A percentile compares a stretch with the other conserved stretches of the same genome.
These are phyloP conservation scores for Gobius niger DNA, from an alignment of 2,113 vertebrate genomes.

Conservation along the genomic window DNA sequence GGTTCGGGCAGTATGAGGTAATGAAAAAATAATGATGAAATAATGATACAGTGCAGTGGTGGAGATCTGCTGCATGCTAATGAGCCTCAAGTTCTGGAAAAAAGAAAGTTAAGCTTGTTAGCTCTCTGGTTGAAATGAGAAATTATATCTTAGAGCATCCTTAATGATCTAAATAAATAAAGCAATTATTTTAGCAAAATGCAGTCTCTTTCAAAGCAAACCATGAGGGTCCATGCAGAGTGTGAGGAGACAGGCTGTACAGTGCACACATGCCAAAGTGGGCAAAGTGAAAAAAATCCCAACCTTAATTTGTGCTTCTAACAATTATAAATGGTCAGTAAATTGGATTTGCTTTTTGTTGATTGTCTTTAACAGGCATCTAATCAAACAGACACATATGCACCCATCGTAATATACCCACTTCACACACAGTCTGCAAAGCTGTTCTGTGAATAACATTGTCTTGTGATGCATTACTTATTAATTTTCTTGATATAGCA, in stretches of 20 bases:
- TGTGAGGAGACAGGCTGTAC: slow-evolving; percentile 26
- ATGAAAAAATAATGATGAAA: slow-evolving; percentile 16
- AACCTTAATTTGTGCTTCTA: slow-evolving; percentile 9
- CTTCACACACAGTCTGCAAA: not conserved
- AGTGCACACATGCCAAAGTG: slow-evolving; percentile 41
- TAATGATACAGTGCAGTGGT: slow-evolving; percentile 14
- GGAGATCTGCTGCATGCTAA: slow-evolving; percentile 15
- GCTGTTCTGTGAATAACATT: too few species aligned
- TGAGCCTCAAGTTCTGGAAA: slow-evolving; percentile 31
- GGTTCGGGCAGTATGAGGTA: slow-evolving; percentile 12
- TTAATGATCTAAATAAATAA: slow-evolving; percentile 45
- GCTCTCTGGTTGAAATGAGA: slow-evolving; percentile 28
- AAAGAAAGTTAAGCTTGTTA: slow-evolving; percentile 35
- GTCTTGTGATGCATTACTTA: not conserved
- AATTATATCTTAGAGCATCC: slow-evolving; percentile 44
- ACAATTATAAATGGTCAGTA: slow-evolving; percentile 13
- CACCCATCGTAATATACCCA: not conserved
- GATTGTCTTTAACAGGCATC: slow-evolving; percentile 41
- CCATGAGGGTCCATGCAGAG: slow-evolving; percentile 54
- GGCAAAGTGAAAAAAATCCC: slow-evolving; percentile 18
- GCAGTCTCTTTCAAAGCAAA: slow-evolving; percentile 19
- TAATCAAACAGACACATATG: slow-evolving; percentile 28
- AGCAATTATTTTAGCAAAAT: slow-evolving; percentile 16
- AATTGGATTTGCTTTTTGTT: slow-evolving; percentile 25
- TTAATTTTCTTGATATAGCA: not conserved